Evolutionary conservation across 2,888 invertebrate species (phyloP).

Genomic region (Morinoia aosen): DNA sequence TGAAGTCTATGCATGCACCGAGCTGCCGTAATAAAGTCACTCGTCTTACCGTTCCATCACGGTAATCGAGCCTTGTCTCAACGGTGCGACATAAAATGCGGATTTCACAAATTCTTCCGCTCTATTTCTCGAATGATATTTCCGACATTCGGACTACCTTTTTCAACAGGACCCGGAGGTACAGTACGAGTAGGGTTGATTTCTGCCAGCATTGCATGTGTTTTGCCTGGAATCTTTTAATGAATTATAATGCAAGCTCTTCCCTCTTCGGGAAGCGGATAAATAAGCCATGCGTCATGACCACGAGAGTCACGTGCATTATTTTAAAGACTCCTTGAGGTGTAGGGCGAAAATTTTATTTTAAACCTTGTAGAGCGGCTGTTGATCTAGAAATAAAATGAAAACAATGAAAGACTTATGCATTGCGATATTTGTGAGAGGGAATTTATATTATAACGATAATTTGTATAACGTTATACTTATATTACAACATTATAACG

Average conservation of each 20-base stretch:
- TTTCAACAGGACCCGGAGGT: background rate
- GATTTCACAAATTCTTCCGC: background rate
- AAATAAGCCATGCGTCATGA: background rate
- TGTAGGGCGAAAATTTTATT: background rate
- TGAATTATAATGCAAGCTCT: background rate
- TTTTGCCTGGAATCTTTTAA: background rate
- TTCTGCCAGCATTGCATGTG: background rate
- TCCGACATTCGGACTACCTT: background rate
- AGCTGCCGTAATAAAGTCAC: constrained; percentile 3
- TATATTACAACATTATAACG: no score
- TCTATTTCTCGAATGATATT: background rate
- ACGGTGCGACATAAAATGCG: background rate
- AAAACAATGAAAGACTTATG: no score
- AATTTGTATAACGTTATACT: no score
- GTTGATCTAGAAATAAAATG: background rate
- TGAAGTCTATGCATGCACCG: background rate
- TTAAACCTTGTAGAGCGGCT: background rate
- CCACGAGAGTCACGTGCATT: background rate
- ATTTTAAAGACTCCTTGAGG: background rate
- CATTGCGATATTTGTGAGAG: no score
- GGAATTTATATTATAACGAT: no score
- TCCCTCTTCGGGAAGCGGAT: background rate
- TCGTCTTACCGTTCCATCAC: background rate
- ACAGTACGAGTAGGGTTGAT: background rate
- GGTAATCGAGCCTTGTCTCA: background rate